Conservation (phyloP, 2,888 invertebrate species). For the Congeria kusceri region DNA sequence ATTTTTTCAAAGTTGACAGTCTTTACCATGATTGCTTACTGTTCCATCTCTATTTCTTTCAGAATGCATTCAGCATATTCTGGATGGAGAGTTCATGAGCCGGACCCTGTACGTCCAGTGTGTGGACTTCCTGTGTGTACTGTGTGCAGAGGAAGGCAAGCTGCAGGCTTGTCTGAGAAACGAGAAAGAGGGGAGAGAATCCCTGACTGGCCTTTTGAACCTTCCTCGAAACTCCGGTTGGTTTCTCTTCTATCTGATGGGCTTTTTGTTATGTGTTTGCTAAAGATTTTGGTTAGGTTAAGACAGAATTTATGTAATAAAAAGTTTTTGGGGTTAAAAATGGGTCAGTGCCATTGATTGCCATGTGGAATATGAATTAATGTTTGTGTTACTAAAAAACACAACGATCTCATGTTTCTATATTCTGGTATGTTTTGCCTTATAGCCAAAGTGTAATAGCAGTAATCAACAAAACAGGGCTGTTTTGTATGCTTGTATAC, state of each 20-base stretch:
- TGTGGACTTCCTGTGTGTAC: slow-evolving; percentile 72
- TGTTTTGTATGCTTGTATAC: no score
- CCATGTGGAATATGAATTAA: not conserved
- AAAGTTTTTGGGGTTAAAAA: no score
- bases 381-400: no score
- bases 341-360: not conserved
- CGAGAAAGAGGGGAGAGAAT: slow-evolving; percentile 48
- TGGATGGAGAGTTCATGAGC: slow-evolving; percentile 61
- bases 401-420: no score
- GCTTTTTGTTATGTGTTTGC: not conserved
- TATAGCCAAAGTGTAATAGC: no score
- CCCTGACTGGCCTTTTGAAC: slow-evolving; percentile 69
- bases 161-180: slow-evolving; percentile 53
- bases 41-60: not conserved
- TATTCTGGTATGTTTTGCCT: no score
- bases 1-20: no score
- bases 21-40: no score
- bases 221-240: slow-evolving; percentile 54
- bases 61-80: slow-evolving; percentile 31
- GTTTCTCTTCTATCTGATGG: not conserved
- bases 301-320: no score
- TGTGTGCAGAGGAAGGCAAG: slow-evolving; percentile 75
- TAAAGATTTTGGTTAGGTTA: not conserved
- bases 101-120: slow-evolving; percentile 63
- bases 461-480: no score